phyloP scores from a whole-genome alignment of 2,113 vertebrate genomes.

The Megatriorchis doriae region DNA sequence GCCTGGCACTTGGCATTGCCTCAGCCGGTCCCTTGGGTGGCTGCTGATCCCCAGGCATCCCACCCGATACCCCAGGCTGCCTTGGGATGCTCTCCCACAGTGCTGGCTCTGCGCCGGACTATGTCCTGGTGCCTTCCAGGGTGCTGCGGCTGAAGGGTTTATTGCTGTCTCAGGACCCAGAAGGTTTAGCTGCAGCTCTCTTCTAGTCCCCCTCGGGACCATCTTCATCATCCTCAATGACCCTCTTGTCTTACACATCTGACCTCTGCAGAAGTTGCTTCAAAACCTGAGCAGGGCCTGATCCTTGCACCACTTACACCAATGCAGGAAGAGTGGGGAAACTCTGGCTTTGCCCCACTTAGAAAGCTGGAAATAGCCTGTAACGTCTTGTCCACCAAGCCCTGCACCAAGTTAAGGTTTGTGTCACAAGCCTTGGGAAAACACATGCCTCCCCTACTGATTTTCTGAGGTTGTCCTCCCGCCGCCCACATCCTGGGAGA shows the following conservation, averaged over 20 bases:
- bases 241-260: neutral
- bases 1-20: neutral
- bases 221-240: neutral
- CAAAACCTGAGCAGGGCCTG: neutral
- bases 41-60: neutral
- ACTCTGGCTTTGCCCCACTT: neutral
- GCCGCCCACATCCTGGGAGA: neutral
- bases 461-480: neutral
- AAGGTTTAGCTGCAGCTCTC: neutral
- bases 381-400: neutral
- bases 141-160: neutral
- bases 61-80: neutral
- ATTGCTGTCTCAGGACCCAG: neutral
- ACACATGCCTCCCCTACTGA: accelerated
- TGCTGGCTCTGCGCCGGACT: neutral
- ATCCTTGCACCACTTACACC: neutral
- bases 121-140: neutral
- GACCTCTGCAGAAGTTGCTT: neutral
- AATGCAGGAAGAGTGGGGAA: neutral
- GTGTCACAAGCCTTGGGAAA: neutral
- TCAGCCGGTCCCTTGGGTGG: neutral
- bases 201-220: neutral
- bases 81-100: neutral
- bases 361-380: neutral
- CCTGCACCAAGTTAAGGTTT: accelerated